phyloP scores from a whole-genome alignment of 2,888 invertebrate species.

The Trichopoda pennipes region DNA sequence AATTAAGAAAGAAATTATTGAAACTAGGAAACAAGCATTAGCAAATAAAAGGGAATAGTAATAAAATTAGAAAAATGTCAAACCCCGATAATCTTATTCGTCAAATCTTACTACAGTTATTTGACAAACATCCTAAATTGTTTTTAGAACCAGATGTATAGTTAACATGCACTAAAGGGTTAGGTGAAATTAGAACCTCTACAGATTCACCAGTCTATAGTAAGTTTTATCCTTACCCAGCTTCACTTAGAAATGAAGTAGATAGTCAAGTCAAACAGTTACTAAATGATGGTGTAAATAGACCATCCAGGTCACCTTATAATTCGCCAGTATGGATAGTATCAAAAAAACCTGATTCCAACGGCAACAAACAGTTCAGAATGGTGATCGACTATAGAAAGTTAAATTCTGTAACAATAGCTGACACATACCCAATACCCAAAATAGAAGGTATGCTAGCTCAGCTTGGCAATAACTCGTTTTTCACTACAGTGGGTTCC shows the following conservation, averaged over 20 bases:
- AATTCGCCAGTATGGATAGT: slow-evolving; percentile 29
- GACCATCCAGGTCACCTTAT: slow-evolving; percentile 32
- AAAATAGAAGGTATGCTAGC: too few species aligned
- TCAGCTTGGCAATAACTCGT: too few species aligned
- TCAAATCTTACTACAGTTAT: too few species aligned
- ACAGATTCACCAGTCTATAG: slow-evolving; percentile 22
- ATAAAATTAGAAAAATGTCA: too few species aligned
- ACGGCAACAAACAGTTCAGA: slow-evolving; percentile 19
- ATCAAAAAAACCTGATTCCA: slow-evolving; percentile 2
- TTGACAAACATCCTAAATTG: slow-evolving; percentile 1
- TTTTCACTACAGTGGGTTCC: too few species aligned
- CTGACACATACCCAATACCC: slow-evolving; percentile 15
- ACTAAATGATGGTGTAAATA: slow-evolving; percentile 6
- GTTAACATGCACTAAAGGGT: slow-evolving; percentile 39
- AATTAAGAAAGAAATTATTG: too few species aligned
- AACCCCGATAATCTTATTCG: too few species aligned
- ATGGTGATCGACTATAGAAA: slow-evolving; percentile 23
- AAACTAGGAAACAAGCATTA: too few species aligned
- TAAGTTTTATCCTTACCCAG: slow-evolving; percentile 11
- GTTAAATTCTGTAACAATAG: slow-evolving; percentile 12
- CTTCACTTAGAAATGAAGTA: slow-evolving; percentile 8
- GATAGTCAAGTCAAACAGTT: slow-evolving; percentile 19
- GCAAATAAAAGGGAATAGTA: too few species aligned
- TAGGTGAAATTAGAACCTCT: slow-evolving; percentile 36
- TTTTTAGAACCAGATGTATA: slow-evolving; percentile 36